Evolutionary conservation across 30 jellyfish, hydroid and myxozoan species (phyloP).

Genomic region (Nemopilema nomurai): DNA sequence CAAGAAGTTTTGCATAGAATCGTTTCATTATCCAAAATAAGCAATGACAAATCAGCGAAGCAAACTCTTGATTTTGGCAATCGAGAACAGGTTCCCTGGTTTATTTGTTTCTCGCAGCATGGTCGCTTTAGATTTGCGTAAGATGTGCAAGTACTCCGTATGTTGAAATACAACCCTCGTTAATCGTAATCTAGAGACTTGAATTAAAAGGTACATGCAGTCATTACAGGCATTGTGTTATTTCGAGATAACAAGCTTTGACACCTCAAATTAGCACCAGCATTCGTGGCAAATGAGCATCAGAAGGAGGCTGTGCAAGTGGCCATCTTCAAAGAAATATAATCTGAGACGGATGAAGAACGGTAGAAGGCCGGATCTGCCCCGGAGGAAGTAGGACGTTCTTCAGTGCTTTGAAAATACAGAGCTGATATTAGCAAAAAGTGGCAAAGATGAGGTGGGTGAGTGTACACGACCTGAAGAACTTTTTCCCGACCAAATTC

Average conservation of each 20-base stretch:
- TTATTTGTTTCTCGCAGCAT: too few relatives aligned
- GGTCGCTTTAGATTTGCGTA: too few relatives aligned
- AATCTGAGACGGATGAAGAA: background rate
- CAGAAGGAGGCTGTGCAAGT: background rate
- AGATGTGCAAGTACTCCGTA: too few relatives aligned
- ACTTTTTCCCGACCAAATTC: constrained; percentile 80
- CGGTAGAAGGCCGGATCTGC: background rate
- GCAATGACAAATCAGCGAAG: too few relatives aligned
- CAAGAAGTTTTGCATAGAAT: too few relatives aligned
- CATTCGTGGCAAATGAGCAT: background rate
- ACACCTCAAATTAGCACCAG: too few relatives aligned
- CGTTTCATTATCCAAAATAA: too few relatives aligned
- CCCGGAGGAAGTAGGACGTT: background rate
- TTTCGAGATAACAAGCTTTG: background rate
- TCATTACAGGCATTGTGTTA: background rate
- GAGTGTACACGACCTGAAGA: constrained; percentile 62
- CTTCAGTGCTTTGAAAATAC: background rate
- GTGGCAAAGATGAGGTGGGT: constrained; percentile 8
- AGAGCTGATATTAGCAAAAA: background rate
- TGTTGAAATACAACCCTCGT: too few relatives aligned
- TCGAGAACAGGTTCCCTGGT: too few relatives aligned
- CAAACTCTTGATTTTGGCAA: too few relatives aligned
- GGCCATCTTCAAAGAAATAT: background rate
- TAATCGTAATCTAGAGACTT: too few relatives aligned
- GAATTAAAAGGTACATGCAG: background rate